Evolutionary conservation across 2,113 vertebrate genomes (phyloP).

Genomic region (Eclectus roratus): DNA sequence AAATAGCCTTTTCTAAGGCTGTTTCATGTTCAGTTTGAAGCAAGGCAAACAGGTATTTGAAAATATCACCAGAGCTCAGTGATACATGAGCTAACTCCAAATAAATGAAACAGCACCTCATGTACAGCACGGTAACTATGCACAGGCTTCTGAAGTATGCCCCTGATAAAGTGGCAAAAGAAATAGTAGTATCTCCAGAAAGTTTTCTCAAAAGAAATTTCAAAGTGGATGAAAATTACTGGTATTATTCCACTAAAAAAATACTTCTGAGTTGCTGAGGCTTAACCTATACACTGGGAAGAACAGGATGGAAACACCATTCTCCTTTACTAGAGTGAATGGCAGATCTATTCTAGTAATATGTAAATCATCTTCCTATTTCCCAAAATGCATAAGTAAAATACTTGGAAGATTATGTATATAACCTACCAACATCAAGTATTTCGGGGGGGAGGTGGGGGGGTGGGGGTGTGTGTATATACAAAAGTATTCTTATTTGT

Average conservation of each 20-base stretch:
- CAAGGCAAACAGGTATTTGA: not conserved
- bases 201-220: not conserved
- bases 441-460: too few species aligned
- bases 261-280: not conserved
- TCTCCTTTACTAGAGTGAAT: not conserved
- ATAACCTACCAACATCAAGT: not conserved
- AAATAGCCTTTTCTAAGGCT: not conserved
- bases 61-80: not conserved
- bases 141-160: not conserved
- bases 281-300: not conserved
- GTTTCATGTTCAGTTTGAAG: conserved; percentile 3
- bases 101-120: not conserved
- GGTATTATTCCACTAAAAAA: not conserved
- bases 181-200: not conserved
- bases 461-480: too few species aligned
- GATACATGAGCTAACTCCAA: not conserved
- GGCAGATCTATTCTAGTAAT: not conserved
- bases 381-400: not conserved
- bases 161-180: not conserved
- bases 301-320: not conserved
- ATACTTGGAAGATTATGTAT: not conserved
- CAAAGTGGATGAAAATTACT: not conserved
- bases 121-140: not conserved
- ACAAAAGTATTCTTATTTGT: not conserved
- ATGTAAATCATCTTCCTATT: not conserved